These are phyloP conservation scores for Sphenopsis melanotis DNA, from an alignment of 2,797 vertebrate species.

Conservation along the genomic window DNA sequence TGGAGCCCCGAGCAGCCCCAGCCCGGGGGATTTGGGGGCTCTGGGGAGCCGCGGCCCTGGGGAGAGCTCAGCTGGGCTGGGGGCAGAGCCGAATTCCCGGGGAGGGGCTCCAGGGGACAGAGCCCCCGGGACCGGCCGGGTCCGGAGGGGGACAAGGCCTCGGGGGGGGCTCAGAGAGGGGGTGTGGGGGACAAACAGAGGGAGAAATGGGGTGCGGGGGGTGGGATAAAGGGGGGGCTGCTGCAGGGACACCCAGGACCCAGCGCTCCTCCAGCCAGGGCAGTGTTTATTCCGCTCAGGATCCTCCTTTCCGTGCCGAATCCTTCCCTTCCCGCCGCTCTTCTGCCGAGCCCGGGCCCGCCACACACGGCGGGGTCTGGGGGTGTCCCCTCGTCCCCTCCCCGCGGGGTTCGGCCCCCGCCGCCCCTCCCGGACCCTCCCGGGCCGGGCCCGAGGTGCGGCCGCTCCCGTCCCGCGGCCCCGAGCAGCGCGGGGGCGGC, in stretches of 20 bases:
- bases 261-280: background rate
- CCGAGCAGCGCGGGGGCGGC: fast-evolving
- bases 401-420: fast-evolving
- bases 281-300: background rate
- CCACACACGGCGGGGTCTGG: background rate
- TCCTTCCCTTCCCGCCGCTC: background rate
- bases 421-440: too few relatives aligned
- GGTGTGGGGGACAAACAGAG: background rate
- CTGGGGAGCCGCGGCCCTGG: fast-evolving
- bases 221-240: background rate
- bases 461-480: fast-evolving
- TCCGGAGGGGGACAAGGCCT: background rate
- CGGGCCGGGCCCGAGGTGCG: background rate
- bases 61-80: background rate
- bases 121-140: fast-evolving
- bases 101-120: background rate
- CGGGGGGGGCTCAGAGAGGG: too few relatives aligned
- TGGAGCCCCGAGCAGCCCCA: background rate
- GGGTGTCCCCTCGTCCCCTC: background rate
- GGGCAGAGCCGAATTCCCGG: background rate
- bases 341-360: background rate
- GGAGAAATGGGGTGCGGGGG: background rate
- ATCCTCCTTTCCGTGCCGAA: background rate
- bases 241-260: fast-evolving
- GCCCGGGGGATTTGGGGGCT: background rate